Conservation (phyloP, 2,113 vertebrate species). For the Podarcis cretensis region DNA sequence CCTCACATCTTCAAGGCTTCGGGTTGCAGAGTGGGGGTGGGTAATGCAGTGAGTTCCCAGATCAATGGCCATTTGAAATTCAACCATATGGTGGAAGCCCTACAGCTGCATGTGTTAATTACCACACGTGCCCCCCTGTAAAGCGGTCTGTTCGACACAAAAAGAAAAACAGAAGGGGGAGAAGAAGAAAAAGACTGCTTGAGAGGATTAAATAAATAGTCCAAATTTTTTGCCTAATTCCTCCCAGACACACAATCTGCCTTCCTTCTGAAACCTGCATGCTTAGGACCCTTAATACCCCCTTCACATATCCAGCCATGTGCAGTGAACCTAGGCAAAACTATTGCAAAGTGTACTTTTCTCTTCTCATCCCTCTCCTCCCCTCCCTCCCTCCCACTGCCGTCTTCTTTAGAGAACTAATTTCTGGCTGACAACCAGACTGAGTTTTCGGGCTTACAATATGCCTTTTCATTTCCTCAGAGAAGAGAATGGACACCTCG, state of each 20-base stretch:
- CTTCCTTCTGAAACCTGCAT: constrained; percentile 60
- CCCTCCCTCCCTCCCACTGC: background rate
- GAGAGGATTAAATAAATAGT: constrained; percentile 81
- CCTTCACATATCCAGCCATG: constrained; percentile 40
- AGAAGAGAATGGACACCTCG: constrained; percentile 67
- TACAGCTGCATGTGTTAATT: constrained; percentile 79
- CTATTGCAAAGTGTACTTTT: constrained; percentile 28
- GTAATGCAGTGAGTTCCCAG: constrained; percentile 58
- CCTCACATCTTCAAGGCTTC: constrained; percentile 64
- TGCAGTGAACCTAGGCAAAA: constrained; percentile 39
- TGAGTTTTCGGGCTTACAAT: constrained; percentile 64
- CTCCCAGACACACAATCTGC: constrained; percentile 60
- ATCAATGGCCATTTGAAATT: constrained; percentile 81
- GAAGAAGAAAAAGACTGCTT: constrained; percentile 68
- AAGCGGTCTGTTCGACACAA: constrained; percentile 77
- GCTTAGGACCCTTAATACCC: constrained; percentile 56
- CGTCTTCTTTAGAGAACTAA: constrained; percentile 58
- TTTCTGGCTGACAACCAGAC: constrained; percentile 76
- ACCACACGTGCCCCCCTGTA: constrained; percentile 78
- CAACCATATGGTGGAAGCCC: constrained; percentile 79
- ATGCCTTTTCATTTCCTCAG: constrained; percentile 72
- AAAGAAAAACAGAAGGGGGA: constrained; percentile 75
- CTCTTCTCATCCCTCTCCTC: constrained; percentile 29
- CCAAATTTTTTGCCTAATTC: constrained; percentile 77
- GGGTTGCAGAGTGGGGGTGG: constrained; percentile 45